Percentiles rank a stretch among this genome's conserved stretches.
Conservation (phyloP, 1,140 invertebrate species). For the Diabrotica undecimpunctata region DNA sequence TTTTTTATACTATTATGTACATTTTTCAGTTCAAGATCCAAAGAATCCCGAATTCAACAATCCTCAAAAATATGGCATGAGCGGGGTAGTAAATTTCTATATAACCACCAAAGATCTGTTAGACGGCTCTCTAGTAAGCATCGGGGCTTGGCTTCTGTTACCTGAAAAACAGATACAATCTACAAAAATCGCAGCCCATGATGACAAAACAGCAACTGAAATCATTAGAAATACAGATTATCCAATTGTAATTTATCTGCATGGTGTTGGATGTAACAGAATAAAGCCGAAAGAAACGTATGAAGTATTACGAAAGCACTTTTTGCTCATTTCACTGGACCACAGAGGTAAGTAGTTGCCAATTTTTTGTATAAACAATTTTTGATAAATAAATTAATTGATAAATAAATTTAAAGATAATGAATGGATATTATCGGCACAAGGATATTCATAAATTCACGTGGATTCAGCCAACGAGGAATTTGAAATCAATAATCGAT, state of each 20-base stretch:
- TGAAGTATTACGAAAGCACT: constrained; percentile 34
- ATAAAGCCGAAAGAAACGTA: constrained; percentile 26
- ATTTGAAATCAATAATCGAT: no score
- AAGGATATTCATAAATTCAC: no score
- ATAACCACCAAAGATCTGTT: constrained; percentile 24
- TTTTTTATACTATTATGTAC: background rate
- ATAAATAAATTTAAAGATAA: no score
- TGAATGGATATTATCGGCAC: no score
- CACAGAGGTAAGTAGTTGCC: constrained; percentile 67
- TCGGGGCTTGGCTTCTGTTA: constrained; percentile 40
- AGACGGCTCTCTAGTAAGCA: constrained; percentile 22
- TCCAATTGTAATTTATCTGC: constrained; percentile 36
- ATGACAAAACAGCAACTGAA: background rate
- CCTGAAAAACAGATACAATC: constrained; percentile 28
- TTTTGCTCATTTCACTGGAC: constrained; percentile 86
- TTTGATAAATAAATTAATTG: no score
- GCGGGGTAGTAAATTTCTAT: constrained; percentile 37
- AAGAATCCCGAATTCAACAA: constrained; percentile 29
- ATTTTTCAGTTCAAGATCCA: constrained; percentile 25
- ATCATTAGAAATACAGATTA: constrained; percentile 23
- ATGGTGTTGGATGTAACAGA: constrained; percentile 39
- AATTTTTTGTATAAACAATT: no score
- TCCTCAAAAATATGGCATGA: constrained; percentile 27
- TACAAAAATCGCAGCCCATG: constrained; percentile 15
- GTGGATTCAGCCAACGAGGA: no score